A percentile compares a stretch with the other conserved stretches of the same genome.
These are phyloP conservation scores for Cosmopolites sordidus DNA, from an alignment of 2,888 invertebrate species.

Conservation along the genomic window DNA sequence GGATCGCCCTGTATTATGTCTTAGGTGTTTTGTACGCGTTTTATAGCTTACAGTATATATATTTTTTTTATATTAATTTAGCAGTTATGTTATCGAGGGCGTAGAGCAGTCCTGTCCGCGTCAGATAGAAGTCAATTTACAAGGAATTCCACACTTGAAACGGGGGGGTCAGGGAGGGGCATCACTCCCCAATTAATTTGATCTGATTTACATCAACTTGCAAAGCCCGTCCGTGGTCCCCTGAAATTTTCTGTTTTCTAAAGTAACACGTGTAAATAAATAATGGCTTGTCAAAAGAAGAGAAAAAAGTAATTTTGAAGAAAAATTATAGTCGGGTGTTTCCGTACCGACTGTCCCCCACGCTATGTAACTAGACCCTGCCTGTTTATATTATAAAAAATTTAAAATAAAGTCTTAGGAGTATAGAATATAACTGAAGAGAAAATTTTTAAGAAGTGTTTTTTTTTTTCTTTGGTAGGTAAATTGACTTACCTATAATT, in stretches of 20 bases:
- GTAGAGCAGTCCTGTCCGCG: slow-evolving; percentile 27
- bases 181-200: too few relatives aligned
- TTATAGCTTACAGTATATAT: too few relatives aligned
- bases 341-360: slow-evolving; percentile 12
- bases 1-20: too few relatives aligned
- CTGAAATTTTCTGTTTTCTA: slow-evolving; percentile 8
- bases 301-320: neutral
- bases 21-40: too few relatives aligned
- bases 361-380: slow-evolving; percentile 42
- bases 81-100: slow-evolving; percentile 7
- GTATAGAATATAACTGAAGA: neutral
- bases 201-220: too few relatives aligned
- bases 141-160: neutral
- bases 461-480: too few relatives aligned
- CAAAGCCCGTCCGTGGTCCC: too few relatives aligned
- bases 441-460: too few relatives aligned
- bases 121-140: slow-evolving; percentile 40
- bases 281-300: neutral
- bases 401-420: slow-evolving; percentile 1
- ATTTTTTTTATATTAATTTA: neutral
- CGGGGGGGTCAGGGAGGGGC: too few relatives aligned
- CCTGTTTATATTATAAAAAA: slow-evolving; percentile 32
- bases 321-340: neutral
- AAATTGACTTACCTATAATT: slow-evolving; percentile 35
- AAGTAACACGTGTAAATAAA: neutral